Percentiles rank a stretch among this genome's conserved stretches.
Conservation (phyloP, 2,113 vertebrate genomes). For the cattle (Bos taurus) region DNA sequence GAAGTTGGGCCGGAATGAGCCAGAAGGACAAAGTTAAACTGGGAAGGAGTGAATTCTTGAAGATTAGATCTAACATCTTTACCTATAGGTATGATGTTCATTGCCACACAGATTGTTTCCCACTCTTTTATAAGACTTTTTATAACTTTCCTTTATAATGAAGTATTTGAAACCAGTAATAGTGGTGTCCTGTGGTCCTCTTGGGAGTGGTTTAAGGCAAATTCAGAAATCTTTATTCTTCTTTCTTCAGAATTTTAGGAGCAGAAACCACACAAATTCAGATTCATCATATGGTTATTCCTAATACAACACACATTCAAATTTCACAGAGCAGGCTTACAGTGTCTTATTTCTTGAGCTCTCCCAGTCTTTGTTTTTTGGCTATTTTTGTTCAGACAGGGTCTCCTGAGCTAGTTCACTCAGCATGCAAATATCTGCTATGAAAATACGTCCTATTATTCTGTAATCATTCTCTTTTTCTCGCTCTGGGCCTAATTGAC, state of each 20-base stretch:
- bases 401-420: neutral
- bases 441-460: neutral
- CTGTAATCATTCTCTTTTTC: neutral
- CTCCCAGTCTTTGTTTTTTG: neutral
- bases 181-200: neutral
- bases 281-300: neutral
- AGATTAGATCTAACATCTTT: neutral
- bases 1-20: neutral
- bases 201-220: neutral
- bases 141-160: neutral
- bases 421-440: neutral
- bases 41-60: neutral
- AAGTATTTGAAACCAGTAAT: neutral
- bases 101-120: neutral
- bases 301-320: neutral
- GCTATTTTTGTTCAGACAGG: neutral
- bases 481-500: neutral
- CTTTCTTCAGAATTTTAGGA: neutral
- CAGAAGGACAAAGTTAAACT: neutral
- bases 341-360: neutral
- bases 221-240: neutral
- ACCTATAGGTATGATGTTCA: neutral
- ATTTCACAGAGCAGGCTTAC: neutral
- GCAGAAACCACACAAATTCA: neutral
- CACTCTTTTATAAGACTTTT: neutral